Conservation (phyloP, 2,797 vertebrate genomes). For the Thunnus albacares region DNA sequence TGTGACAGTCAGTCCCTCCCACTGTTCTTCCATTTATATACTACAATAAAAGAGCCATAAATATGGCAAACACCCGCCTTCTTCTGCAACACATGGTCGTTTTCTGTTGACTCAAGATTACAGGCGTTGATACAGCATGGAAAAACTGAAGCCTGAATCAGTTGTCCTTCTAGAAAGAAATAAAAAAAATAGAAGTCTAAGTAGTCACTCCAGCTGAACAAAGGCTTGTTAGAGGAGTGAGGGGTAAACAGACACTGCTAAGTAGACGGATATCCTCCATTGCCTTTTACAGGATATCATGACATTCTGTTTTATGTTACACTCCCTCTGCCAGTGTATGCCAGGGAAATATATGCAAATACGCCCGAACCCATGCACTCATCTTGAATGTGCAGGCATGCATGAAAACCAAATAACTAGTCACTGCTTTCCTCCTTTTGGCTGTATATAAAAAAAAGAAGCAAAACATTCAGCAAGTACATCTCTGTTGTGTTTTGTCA, state of each 20-base stretch:
- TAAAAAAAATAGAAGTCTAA: not conserved
- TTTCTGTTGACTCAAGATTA: slow-evolving; percentile 44
- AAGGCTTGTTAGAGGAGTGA: slow-evolving; percentile 49
- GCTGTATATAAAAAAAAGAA: not conserved
- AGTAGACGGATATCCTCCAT: slow-evolving; percentile 43
- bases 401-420: not conserved
- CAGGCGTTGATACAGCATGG: not conserved
- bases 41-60: slow-evolving; percentile 52
- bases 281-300: slow-evolving; percentile 46
- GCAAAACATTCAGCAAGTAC: not conserved
- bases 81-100: slow-evolving; percentile 7
- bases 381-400: not conserved
- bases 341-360: slow-evolving; percentile 58
- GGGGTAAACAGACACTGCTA: slow-evolving; percentile 54
- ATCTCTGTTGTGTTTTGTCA: slow-evolving; percentile 19
- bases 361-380: not conserved
- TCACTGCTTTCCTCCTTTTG: not conserved
- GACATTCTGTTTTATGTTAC: slow-evolving; percentile 18
- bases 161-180: slow-evolving; percentile 3
- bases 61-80: slow-evolving; percentile 31
- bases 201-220: slow-evolving; percentile 25
- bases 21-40: slow-evolving; percentile 21
- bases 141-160: slow-evolving; percentile 14
- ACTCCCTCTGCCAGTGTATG: slow-evolving; percentile 3
- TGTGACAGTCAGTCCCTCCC: slow-evolving; percentile 22